Conservation (phyloP, 2,797 vertebrate species). For the Hirundo rustica region DNA sequence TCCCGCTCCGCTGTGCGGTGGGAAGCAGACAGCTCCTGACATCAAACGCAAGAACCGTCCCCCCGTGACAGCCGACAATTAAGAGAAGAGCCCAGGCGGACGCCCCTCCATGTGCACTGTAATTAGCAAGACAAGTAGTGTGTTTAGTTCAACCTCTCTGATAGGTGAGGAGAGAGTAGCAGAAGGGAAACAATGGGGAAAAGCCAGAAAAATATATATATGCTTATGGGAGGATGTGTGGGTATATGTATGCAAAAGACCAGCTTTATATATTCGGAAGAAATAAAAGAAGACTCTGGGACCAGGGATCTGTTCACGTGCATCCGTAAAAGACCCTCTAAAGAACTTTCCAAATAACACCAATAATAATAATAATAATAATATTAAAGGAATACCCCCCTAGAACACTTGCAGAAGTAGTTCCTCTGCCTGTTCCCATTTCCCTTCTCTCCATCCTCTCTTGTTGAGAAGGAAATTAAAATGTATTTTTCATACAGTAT, state of each 20-base stretch:
- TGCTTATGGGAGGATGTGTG: not conserved
- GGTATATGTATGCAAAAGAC: not conserved
- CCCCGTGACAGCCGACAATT: not conserved
- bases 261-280: not conserved
- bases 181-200: not conserved
- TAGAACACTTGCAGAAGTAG: conserved; percentile 7
- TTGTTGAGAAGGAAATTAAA: conserved; percentile 72
- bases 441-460: conserved; percentile 49
- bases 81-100: conserved; percentile 25
- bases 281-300: not conserved
- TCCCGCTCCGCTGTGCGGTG: not conserved
- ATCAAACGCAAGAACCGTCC: not conserved
- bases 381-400: conserved; percentile 24
- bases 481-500: conserved; percentile 61
- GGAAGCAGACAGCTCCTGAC: conserved; percentile 23
- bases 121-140: conserved; percentile 54
- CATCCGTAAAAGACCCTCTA: not conserved
- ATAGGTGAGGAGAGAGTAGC: conserved; percentile 17
- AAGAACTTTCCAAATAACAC: not conserved
- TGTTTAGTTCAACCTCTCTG: conserved; percentile 9
- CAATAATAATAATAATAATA: conserved; percentile 2
- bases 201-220: conserved; percentile 1
- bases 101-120: not conserved
- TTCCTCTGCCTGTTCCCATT: conserved; percentile 38
- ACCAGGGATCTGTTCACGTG: not conserved